Base-by-base conservation (phyloP, 92 coral and sea anemone genomes). In the Epizoanthus ramosus region DNA sequence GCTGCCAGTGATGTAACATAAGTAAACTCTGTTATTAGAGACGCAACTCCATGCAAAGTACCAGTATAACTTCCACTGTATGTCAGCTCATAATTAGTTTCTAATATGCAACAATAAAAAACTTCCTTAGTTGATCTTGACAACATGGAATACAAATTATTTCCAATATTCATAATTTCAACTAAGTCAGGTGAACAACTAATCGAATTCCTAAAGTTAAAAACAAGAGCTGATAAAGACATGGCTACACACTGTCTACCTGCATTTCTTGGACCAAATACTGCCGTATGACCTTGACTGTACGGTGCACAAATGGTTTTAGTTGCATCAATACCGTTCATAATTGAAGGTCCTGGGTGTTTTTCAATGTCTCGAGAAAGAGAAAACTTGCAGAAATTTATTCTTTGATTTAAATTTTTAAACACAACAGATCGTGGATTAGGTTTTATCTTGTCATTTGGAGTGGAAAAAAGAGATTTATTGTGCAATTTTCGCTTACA, bases 11-110 rank as follows among this genome's bases (percentile, higher is more conserved):
- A 60, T 17, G 72, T 31, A 79, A 79, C 14, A 79, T 59, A 60
- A 28, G 71, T 33, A 63, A 60, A 79, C 39, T 79, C 58, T 79
- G 83, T 16, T 58, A 59, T 79, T 58, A 57, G 57, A 76, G 22
- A 56, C 58, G 82, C 50, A 76, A 41, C 61, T 41, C 82, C 41
- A 76, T 76, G 37, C 41, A 76, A 17, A 43, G 63, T 57, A 41
- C 82, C 82, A 58, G 53, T 76, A 76, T 76, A 76, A 76, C 69
- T 76, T 76, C 58, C 82, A 76, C 56, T 76, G 82, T 76, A 76
- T 22, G 68, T 76, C 69, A 59, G 63, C 61, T 73, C 28, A 35
- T 73, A 73, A 69, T 57, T 76, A 57, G 52, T 76, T 66, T 76
- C 68, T 58, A 47, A 19, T 8, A 50, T 19, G 17, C 25, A 75